A percentile compares a stretch with the other conserved stretches of the same genome.
These are phyloP conservation scores for Hypotaenidia philippensis DNA, from an alignment of 2,797 vertebrate genomes.

Conservation along the genomic window DNA sequence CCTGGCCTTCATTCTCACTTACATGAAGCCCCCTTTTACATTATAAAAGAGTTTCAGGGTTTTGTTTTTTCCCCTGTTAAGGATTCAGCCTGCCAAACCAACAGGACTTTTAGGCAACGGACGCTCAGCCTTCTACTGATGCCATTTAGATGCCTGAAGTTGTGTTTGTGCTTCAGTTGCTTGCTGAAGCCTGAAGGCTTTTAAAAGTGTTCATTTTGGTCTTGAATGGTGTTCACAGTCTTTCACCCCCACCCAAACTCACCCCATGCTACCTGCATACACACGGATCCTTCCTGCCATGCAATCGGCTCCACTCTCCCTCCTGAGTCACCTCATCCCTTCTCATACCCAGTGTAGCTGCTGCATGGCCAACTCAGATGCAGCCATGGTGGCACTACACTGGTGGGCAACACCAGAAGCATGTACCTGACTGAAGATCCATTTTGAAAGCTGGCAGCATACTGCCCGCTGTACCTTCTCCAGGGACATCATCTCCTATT, in stretches of 20 bases:
- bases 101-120: neutral
- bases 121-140: neutral
- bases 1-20: neutral
- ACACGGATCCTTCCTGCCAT: rapidly evolving
- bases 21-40: neutral
- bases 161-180: neutral
- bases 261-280: neutral
- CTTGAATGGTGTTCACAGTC: neutral
- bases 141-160: neutral
- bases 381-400: neutral
- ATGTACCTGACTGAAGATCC: rapidly evolving
- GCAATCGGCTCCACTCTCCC: rapidly evolving
- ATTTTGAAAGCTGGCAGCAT: neutral
- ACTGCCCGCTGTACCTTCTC: neutral
- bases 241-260: neutral
- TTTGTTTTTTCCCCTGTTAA: neutral
- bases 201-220: neutral
- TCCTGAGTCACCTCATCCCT: rapidly evolving
- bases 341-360: rapidly evolving
- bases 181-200: neutral
- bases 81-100: neutral
- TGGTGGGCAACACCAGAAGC: neutral
- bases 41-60: neutral
- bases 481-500: neutral
- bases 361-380: neutral